These are phyloP conservation scores for Catharus fuscescens DNA, from an alignment of 2,113 vertebrate species.

Conservation along the genomic window DNA sequence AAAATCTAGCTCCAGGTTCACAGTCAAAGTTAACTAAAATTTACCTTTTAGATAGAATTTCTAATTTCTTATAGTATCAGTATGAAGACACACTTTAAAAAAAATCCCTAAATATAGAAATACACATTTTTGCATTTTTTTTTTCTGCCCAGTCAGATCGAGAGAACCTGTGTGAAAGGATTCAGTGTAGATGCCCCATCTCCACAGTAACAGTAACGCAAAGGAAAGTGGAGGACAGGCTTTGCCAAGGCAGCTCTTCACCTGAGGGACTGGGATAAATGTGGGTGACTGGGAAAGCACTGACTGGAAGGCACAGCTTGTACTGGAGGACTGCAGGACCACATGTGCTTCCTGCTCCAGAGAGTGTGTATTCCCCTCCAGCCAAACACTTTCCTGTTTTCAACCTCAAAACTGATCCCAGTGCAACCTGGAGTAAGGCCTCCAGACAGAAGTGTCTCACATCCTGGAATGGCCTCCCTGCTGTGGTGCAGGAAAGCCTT, in stretches of 20 bases:
- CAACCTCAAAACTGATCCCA: neutral
- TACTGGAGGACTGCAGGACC: neutral
- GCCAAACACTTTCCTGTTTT: neutral
- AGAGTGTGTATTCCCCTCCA: neutral
- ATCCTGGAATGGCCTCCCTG: neutral
- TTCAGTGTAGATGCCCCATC: neutral
- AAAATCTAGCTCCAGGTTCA: neutral
- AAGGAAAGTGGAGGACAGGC: neutral
- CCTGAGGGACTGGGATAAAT: neutral
- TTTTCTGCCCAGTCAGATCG: neutral
- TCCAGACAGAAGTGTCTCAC: neutral
- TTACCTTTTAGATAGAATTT: neutral
- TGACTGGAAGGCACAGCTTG: neutral
- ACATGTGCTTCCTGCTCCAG: neutral
- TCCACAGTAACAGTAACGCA: neutral
- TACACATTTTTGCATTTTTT: neutral
- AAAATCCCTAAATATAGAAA: neutral
- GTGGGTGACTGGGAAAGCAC: neutral
- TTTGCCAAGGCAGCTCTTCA: neutral
- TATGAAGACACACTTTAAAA: neutral
- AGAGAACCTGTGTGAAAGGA: neutral
- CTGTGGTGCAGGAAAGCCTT: neutral
- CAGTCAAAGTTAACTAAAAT: neutral
- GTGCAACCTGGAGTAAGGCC: neutral
- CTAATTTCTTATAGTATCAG: neutral